Base-by-base conservation (phyloP, 2,888 invertebrate genomes). In the Terebella lapidaria region DNA sequence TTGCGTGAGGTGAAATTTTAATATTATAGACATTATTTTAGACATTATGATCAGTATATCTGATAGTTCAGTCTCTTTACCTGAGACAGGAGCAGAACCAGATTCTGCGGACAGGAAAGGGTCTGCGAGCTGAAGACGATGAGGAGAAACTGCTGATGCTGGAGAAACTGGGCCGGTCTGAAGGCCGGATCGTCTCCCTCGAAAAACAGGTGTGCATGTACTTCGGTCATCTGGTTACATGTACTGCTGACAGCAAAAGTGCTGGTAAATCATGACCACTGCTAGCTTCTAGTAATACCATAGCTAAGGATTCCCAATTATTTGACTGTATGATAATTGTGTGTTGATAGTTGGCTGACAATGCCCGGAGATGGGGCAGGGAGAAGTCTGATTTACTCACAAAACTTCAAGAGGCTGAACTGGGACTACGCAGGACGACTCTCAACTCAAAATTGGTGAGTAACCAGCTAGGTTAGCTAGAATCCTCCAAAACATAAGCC, bases 201-300 rank as follows among this genome's bases (percentile, higher is more conserved):
- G 79, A 79, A 64, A 74, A 71, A 67, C 77, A 77, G 73, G 78
- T 77, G 61, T n/a, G n/a, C n/a, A n/a, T n/a, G n/a, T n/a, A n/a
- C n/a, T n/a, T n/a, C n/a, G n/a, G n/a, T n/a, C n/a, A n/a, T n/a
- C n/a, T n/a, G n/a, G n/a, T n/a, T n/a, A n/a, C n/a, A n/a, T n/a
- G n/a, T n/a, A n/a, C n/a, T n/a, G n/a, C n/a, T n/a, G n/a, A n/a
- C n/a, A n/a, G n/a, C n/a, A n/a, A n/a, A n/a, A n/a, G n/a, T n/a
- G n/a, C n/a, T n/a, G n/a, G n/a, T n/a, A n/a, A n/a, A n/a, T n/a
- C n/a, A n/a, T n/a, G n/a, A n/a, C n/a, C n/a, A n/a, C n/a, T n/a
- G n/a, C n/a, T n/a, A n/a, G n/a, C n/a, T n/a, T n/a, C n/a, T n/a
- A n/a, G n/a, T n/a, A n/a, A n/a, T n/a, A n/a, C n/a, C n/a, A n/a